A percentile compares a stretch with the other conserved stretches of the same genome.
Conservation (phyloP, 2,888 invertebrate species). For the Pycnomerus fuliginosus region DNA sequence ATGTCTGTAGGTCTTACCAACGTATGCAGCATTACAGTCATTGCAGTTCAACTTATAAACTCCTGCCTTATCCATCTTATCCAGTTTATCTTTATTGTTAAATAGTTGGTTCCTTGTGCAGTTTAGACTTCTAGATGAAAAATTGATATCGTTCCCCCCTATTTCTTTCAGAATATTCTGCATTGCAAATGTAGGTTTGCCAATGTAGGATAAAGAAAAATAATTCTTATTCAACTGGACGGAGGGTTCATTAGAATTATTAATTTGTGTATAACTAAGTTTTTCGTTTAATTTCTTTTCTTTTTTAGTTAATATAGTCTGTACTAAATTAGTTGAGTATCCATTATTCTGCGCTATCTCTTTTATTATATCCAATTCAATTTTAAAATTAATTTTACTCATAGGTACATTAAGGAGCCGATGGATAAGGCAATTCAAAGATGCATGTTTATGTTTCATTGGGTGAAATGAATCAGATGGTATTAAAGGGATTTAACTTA, state of each 20-base stretch:
- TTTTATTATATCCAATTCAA: not conserved
- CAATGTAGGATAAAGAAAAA: not conserved
- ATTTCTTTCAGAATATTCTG: not conserved
- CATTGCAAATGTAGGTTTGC: not conserved
- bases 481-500: too few species aligned
- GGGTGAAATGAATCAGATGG: slow-evolving; percentile 1
- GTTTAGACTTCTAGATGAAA: not conserved
- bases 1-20: not conserved
- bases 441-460: not conserved
- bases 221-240: not conserved
- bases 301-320: too few species aligned
- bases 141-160: not conserved
- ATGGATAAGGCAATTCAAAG: not conserved
- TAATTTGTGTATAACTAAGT: slow-evolving; percentile 1
- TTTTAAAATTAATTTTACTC: too few species aligned
- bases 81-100: too few species aligned
- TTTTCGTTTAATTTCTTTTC: not conserved
- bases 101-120: too few species aligned
- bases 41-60: not conserved
- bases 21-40: not conserved
- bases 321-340: not conserved
- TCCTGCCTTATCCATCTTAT: not conserved
- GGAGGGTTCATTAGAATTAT: not conserved
- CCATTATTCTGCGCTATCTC: not conserved
- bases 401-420: not conserved